Conservation (phyloP, 2,888 invertebrate genomes). For the Eumerus sabulonum region DNA sequence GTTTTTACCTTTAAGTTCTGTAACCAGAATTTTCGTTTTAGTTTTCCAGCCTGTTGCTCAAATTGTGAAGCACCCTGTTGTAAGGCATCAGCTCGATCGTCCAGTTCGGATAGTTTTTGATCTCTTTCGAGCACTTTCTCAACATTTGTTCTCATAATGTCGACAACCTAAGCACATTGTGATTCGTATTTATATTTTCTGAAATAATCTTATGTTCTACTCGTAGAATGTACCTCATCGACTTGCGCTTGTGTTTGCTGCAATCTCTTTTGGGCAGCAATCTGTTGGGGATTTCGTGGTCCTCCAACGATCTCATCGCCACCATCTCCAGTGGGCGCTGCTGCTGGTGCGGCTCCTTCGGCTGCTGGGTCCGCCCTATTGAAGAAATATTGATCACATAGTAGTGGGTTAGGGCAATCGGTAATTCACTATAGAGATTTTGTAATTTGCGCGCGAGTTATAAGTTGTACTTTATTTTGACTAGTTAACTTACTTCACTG, state of each 20-base stretch:
- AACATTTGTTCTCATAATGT: slow-evolving; percentile 97
- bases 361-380: slow-evolving; percentile 77
- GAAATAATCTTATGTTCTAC: background rate
- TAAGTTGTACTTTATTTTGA: no score
- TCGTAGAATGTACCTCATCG: slow-evolving; percentile 82
- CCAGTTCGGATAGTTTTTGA: slow-evolving; percentile 95
- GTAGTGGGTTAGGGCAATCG: background rate
- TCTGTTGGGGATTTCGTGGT: slow-evolving; percentile 90
- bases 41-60: slow-evolving; percentile 97
- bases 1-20: slow-evolving; percentile 91
- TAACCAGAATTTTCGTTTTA: slow-evolving; percentile 98
- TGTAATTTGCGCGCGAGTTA: no score
- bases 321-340: slow-evolving; percentile 83
- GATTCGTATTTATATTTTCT: background rate
- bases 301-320: slow-evolving; percentile 92
- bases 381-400: background rate
- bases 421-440: no score
- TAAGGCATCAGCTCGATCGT: slow-evolving; percentile 96
- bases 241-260: slow-evolving; percentile 93
- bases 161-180: slow-evolving; percentile 85
- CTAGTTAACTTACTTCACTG: no score
- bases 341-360: slow-evolving; percentile 78
- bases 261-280: slow-evolving; percentile 89
- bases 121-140: slow-evolving; percentile 97
- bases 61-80: slow-evolving; percentile 97